Percentiles rank a stretch among this genome's conserved stretches.
Evolutionary conservation across 2,888 invertebrate species (phyloP).

Genomic region (Drosophila cracens): DNA sequence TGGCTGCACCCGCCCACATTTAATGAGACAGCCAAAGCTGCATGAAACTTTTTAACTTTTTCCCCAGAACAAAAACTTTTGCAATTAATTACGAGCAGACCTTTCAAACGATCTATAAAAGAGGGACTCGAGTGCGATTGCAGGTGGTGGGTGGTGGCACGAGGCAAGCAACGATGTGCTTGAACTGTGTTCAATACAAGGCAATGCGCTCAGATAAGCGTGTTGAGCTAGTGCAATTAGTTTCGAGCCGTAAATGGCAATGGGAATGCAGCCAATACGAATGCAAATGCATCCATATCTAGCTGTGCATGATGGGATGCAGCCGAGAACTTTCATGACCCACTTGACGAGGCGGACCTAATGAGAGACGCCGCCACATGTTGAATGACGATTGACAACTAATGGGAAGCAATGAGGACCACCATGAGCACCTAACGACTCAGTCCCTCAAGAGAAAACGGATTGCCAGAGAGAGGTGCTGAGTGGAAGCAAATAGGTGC

Average conservation of each 20-base stretch:
- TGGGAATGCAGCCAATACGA: constrained; percentile 45
- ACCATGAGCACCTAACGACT: constrained; percentile 52
- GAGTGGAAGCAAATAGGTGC: constrained; percentile 5
- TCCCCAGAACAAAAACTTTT: constrained; percentile 62
- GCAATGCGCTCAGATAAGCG: constrained; percentile 39
- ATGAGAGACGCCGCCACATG: constrained; percentile 29
- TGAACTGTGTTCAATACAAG: constrained; percentile 1
- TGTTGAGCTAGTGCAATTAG: constrained; percentile 48
- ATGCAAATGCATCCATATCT: constrained; percentile 21
- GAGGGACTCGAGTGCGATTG: constrained; percentile 7
- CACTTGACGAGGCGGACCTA: constrained; percentile 38
- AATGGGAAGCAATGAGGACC: constrained; percentile 51
- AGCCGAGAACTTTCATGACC: constrained; percentile 43
- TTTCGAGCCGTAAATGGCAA: constrained; percentile 37
- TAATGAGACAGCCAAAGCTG: constrained; percentile 48
- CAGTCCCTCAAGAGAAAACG: neutral
- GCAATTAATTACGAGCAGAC: constrained; percentile 71
- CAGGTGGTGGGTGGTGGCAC: neutral
- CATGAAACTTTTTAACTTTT: constrained; percentile 55
- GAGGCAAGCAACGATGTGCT: constrained; percentile 14
- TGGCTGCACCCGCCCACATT: constrained; percentile 28
- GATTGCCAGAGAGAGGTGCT: neutral
- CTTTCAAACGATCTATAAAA: constrained; percentile 41
- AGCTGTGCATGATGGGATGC: constrained; percentile 27
- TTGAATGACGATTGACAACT: constrained; percentile 56